Conservation (phyloP, 2,113 vertebrate species). For the Tapirus terrestris region DNA sequence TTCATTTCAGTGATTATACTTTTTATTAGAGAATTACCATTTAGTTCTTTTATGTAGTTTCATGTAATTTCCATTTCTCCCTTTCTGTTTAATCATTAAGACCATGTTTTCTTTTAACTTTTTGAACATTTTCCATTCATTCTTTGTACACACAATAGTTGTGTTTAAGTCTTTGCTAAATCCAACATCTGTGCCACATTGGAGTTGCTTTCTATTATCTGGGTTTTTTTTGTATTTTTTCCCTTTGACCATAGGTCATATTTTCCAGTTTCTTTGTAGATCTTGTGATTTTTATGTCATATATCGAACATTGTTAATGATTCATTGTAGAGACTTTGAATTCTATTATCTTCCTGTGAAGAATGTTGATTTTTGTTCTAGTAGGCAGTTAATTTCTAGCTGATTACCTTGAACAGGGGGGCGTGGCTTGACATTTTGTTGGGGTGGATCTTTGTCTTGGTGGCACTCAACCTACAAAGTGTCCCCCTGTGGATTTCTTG, state of each 20-base stretch:
- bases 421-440: not conserved
- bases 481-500: fast-evolving
- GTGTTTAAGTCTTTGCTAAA: not conserved
- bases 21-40: not conserved
- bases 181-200: not conserved
- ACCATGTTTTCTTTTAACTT: not conserved
- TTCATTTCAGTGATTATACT: not conserved
- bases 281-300: not conserved
- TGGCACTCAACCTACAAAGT: fast-evolving
- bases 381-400: not conserved
- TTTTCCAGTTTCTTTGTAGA: not conserved
- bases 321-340: not conserved
- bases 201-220: not conserved
- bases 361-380: not conserved
- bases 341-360: not conserved
- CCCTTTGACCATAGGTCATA: not conserved
- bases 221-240: not conserved
- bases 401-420: not conserved
- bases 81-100: not conserved
- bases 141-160: fast-evolving
- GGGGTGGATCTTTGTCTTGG: not conserved
- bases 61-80: not conserved
- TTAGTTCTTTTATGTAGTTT: too few species aligned
- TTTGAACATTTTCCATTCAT: not conserved
- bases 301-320: fast-evolving